These are phyloP conservation scores for Brienomyrus longianalis DNA, from an alignment of 2,113 vertebrate species.

Conservation along the genomic window DNA sequence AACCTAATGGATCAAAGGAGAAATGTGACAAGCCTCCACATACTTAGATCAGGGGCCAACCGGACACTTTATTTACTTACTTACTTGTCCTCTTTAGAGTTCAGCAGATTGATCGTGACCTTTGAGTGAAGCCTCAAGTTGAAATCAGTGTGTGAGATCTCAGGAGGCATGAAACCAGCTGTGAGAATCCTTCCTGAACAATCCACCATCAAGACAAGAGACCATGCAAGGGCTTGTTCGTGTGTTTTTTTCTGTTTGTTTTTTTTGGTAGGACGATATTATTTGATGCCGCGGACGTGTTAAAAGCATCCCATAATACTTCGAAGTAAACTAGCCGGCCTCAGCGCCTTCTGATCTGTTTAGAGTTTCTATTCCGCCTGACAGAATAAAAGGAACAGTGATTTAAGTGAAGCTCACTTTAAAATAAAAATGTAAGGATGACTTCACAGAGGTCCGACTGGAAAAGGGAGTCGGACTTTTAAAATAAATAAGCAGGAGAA, in stretches of 20 bases:
- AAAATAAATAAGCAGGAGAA: neutral
- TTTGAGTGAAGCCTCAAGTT: neutral
- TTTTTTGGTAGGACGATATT: neutral
- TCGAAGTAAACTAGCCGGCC: neutral
- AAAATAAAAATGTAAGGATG: neutral
- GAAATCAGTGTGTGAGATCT: neutral
- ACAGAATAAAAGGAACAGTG: neutral
- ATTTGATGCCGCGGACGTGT: neutral
- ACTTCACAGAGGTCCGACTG: neutral
- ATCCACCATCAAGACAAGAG: neutral
- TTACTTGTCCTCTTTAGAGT: neutral
- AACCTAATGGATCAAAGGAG: neutral
- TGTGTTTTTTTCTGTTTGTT: too few species aligned
- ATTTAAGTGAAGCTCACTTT: neutral
- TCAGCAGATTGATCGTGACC: constrained; percentile 5
- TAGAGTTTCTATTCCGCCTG: neutral
- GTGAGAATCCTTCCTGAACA: neutral
- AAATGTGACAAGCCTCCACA: neutral
- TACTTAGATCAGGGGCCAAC: neutral
- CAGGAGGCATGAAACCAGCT: neutral
- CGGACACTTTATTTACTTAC: neutral
- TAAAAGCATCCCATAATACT: neutral
- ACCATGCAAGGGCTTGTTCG: neutral
- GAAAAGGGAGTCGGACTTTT: neutral
- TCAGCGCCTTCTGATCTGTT: neutral